Conservation (phyloP, 2,113 vertebrate species). For the Bothrops jararaca region DNA sequence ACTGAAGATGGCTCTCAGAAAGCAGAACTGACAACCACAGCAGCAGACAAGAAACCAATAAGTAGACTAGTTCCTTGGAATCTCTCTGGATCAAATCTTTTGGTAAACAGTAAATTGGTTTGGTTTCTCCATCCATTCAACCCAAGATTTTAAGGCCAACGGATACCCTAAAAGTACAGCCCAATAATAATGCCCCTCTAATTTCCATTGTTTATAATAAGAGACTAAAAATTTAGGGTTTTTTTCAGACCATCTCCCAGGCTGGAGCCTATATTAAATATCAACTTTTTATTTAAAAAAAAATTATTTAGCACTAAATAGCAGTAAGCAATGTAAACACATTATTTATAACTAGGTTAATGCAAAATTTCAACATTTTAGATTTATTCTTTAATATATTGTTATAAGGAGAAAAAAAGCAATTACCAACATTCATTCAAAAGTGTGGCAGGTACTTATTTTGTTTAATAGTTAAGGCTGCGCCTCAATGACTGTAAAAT, state of each 20-base stretch:
- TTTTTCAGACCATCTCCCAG: neutral
- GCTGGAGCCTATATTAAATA: neutral
- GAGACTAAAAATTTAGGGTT: neutral
- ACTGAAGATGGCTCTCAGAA: neutral
- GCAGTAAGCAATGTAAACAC: neutral
- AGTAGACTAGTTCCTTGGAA: neutral
- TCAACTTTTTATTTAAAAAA: neutral
- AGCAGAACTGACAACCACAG: neutral
- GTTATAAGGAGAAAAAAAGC: neutral
- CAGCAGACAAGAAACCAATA: neutral
- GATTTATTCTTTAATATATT: neutral
- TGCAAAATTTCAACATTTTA: neutral
- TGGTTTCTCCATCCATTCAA: neutral
- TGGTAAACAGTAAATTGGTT: neutral
- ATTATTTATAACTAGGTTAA: neutral
- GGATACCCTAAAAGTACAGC: neutral
- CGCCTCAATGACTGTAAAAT: neutral
- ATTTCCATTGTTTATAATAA: neutral
- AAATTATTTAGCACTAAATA: neutral
- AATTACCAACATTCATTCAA: neutral
- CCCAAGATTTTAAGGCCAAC: neutral
- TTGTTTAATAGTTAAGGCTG: neutral
- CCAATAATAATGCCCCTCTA: neutral
- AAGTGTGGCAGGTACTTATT: neutral
- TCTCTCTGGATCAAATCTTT: neutral